Conservation (phyloP, 1,140 invertebrate species). For the Hermetia illucens region DNA sequence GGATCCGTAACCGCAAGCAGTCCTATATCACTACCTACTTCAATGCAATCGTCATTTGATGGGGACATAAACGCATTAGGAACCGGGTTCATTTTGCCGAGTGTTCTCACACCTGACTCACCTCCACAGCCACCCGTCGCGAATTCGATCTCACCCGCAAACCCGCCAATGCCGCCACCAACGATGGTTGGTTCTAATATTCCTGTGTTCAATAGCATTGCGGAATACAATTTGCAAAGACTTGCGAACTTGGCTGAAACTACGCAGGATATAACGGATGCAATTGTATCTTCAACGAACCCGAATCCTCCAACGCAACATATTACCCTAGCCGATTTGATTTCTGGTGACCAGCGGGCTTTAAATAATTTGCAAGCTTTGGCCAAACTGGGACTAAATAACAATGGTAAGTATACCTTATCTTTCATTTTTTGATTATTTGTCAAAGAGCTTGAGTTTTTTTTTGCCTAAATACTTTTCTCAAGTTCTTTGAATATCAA, state of each 20-base stretch:
- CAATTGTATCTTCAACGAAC: constrained; percentile 37
- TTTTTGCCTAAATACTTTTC: constrained; percentile 14
- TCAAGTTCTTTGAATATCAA: background rate
- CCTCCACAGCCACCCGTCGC: constrained; percentile 19
- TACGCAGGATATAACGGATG: constrained; percentile 31
- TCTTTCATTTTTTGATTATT: background rate
- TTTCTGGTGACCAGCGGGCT: constrained; percentile 62
- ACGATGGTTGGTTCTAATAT: background rate
- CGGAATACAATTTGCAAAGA: constrained; percentile 70
- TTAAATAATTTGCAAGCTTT: constrained; percentile 77
- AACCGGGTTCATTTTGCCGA: constrained; percentile 34
- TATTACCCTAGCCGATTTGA: constrained; percentile 57
- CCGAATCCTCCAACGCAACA: constrained; percentile 40
- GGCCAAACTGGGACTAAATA: constrained; percentile 65
- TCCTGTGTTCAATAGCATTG: constrained; percentile 41
- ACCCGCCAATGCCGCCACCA: constrained; percentile 5
- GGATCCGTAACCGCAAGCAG: constrained; percentile 40
- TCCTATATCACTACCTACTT: constrained; percentile 48
- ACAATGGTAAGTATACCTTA: constrained; percentile 39
- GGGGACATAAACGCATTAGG: constrained; percentile 34
- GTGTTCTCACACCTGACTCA: constrained; percentile 29
- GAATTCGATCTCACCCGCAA: constrained; percentile 11
- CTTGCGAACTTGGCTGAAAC: constrained; percentile 62
- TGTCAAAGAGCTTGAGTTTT: constrained; percentile 7
- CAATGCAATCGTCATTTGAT: constrained; percentile 65